Percentiles rank a stretch among this genome's conserved stretches.
Evolutionary conservation across 2,888 invertebrate species (phyloP).

Genomic region (Dromius quadrimaculatus): DNA sequence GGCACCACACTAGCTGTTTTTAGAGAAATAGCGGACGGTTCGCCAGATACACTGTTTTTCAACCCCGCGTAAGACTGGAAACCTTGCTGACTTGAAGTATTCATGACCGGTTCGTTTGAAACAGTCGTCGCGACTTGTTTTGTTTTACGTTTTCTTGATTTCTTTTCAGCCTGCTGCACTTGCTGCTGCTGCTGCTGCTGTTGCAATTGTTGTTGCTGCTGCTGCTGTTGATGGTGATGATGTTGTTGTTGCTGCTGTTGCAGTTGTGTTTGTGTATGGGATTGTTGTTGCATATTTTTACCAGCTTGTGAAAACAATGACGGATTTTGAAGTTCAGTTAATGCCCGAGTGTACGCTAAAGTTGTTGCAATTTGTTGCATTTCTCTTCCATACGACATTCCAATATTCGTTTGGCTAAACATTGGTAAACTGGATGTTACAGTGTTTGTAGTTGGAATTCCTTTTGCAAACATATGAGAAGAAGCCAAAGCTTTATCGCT

Average conservation of each 20-base stretch:
- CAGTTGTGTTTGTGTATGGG: slow-evolving; percentile 1
- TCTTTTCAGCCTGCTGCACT: slow-evolving; percentile 58
- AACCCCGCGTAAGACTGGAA: slow-evolving; percentile 73
- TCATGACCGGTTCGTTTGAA: slow-evolving; percentile 8
- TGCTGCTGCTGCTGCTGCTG: slow-evolving; percentile 54
- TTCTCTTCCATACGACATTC: slow-evolving; percentile 57
- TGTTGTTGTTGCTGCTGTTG: slow-evolving; percentile 21
- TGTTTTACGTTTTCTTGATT: slow-evolving; percentile 62
- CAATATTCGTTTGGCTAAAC: slow-evolving; percentile 61
- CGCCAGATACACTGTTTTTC: slow-evolving; percentile 63
- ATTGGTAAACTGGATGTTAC: slow-evolving; percentile 61
- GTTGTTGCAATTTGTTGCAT: slow-evolving; percentile 59
- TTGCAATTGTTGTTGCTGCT: slow-evolving; percentile 52
- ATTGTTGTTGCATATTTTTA: slow-evolving; percentile 55
- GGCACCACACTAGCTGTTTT: slow-evolving; percentile 81
- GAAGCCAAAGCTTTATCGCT: slow-evolving; percentile 60
- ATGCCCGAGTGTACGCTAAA: slow-evolving; percentile 60
- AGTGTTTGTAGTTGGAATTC: slow-evolving; percentile 56
- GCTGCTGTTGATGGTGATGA: slow-evolving; percentile 50
- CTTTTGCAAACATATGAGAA: slow-evolving; percentile 63
- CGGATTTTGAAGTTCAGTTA: slow-evolving; percentile 60
- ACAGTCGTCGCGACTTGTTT: slow-evolving; percentile 55
- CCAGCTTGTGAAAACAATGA: slow-evolving; percentile 54
- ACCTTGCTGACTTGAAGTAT: slow-evolving; percentile 62
- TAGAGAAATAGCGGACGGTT: slow-evolving; percentile 71